Conservation (phyloP, 2,113 vertebrate genomes). For the Colinus virginianus region DNA sequence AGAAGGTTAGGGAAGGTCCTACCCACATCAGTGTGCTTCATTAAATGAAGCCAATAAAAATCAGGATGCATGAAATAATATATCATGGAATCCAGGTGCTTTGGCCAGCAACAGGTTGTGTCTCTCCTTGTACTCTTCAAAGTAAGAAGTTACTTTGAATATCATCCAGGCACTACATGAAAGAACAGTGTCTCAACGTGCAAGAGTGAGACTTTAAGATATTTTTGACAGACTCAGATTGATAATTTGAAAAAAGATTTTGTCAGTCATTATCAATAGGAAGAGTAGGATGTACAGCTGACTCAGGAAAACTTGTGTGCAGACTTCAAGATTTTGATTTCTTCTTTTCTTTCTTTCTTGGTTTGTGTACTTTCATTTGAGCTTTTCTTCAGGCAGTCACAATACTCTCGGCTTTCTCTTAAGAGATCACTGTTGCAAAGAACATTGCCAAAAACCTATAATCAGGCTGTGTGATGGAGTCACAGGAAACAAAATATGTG, state of each 20-base stretch:
- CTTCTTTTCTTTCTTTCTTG: neutral
- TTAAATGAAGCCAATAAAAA: neutral
- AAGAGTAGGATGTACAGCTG: neutral
- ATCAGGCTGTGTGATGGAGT: neutral
- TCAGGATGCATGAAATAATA: neutral
- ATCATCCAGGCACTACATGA: neutral
- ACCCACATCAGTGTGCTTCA: neutral
- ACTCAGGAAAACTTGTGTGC: neutral
- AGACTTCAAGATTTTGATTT: neutral
- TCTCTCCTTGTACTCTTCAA: neutral
- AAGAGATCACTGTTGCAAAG: neutral
- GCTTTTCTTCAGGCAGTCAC: neutral
- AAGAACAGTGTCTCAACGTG: neutral
- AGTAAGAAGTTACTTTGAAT: neutral
- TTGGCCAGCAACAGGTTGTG: neutral
- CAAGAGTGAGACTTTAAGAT: neutral
- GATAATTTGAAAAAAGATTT: conserved; percentile 7
- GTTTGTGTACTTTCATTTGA: neutral
- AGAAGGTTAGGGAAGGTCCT: neutral
- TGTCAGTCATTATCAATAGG: neutral
- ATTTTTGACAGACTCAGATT: neutral
- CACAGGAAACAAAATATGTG: neutral
- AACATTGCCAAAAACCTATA: neutral
- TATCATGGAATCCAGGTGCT: neutral
- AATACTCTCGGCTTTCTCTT: neutral